These are phyloP conservation scores for Otolemur garnettii DNA, from an alignment of 2,113 vertebrate species.

Conservation along the genomic window DNA sequence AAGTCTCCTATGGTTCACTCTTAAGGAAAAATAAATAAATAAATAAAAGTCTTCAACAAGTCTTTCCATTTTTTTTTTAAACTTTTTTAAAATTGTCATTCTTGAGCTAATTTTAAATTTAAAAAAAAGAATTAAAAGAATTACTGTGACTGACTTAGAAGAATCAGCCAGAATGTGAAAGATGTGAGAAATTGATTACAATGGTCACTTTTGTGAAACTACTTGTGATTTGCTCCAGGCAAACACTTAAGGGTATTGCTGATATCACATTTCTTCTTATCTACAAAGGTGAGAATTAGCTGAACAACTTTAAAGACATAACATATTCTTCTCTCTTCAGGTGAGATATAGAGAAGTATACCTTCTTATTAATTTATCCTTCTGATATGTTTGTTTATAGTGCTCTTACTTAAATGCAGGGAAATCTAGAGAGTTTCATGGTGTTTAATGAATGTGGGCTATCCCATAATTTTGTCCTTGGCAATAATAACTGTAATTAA, in stretches of 20 bases:
- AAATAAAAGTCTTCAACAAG: too few species aligned
- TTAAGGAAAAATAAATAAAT: not conserved
- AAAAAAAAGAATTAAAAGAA: not conserved
- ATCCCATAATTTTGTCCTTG: conserved; percentile 6
- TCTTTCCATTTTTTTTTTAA: not conserved
- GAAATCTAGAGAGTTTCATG: not conserved
- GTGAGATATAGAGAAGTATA: not conserved
- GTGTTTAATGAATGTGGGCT: not conserved
- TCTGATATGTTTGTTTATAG: not conserved
- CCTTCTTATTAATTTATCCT: not conserved
- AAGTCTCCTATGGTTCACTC: not conserved
- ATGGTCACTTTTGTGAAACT: not conserved
- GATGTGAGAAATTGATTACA: not conserved
- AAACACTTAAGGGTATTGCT: not conserved
- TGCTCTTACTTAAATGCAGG: not conserved
- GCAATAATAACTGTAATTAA: not conserved
- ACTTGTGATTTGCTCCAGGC: not conserved
- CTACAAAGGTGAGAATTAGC: not conserved
- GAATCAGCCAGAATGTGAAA: not conserved
- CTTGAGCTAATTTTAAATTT: not conserved
- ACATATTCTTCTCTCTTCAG: not conserved
- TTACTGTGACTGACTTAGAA: not conserved
- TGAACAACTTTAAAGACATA: not conserved
- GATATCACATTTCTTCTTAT: not conserved
- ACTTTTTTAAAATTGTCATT: not conserved